Evolutionary conservation across 2,113 vertebrate species (phyloP).

Genomic region (Ctenodactylus gundi): DNA sequence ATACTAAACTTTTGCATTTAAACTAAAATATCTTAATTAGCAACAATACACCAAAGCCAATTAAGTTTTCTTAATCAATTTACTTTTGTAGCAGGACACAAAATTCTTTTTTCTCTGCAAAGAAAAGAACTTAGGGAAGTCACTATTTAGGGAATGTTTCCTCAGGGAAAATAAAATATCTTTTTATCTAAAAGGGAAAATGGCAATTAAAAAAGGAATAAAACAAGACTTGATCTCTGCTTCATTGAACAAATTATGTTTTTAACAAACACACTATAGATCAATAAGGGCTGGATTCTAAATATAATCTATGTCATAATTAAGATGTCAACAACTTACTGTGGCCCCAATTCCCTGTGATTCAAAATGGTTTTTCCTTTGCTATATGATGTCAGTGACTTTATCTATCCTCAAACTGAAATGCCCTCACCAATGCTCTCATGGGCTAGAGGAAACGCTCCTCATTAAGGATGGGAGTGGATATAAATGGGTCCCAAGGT

Average conservation of each 20-base stretch:
- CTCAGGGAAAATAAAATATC: constrained; percentile 26
- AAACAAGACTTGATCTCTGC: not conserved
- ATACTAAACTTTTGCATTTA: not conserved
- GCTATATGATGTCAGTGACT: not conserved
- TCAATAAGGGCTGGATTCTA: not conserved
- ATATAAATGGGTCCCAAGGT: not conserved
- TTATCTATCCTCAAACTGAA: not conserved
- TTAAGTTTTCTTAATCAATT: too few species aligned
- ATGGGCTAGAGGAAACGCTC: not conserved
- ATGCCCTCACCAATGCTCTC: not conserved
- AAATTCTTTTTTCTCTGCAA: constrained; percentile 18
- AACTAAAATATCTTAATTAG: not conserved
- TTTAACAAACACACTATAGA: not conserved
- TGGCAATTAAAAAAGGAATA: not conserved
- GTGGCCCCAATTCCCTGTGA: not conserved
- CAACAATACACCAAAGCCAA: not conserved
- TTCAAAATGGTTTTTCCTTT: not conserved
- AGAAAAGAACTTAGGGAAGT: not conserved
- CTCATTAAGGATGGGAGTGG: not conserved
- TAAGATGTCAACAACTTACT: not conserved
- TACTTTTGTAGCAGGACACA: not conserved
- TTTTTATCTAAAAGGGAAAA: constrained; percentile 18
- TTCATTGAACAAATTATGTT: not conserved
- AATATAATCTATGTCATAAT: not conserved
- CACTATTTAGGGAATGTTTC: not conserved